Base-by-base conservation (phyloP, 2,113 vertebrate genomes). In the Crypturellus undulatus region DNA sequence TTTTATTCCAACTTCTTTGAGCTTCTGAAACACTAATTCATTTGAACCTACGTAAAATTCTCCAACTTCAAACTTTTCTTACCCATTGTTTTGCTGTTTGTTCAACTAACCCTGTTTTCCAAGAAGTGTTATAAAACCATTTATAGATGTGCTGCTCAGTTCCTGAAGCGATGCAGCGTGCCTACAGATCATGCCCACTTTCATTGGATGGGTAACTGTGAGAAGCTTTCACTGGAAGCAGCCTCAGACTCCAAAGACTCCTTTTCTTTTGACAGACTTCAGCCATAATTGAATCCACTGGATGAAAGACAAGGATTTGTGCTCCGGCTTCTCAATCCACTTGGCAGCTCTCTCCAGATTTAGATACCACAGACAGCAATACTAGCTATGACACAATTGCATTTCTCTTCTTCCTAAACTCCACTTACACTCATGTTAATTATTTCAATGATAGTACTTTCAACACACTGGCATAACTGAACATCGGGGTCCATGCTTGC, bases 391-490 rank as follows among this genome's bases (percentile, higher is more conserved):
- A 69, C 58, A 72, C 69, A 64, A 28, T 19, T 38, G 32, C 12
- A 59, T 79, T 67, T 86, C 56, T 1, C 1, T 12, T 73, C 71
- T 72, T 56, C 89, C 97, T 97, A 99, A 83, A 98, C 93, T 67
- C 98, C 98, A 71, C 98, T 98, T 64, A 99, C 98, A 18, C 98
- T 99, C 97, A 98, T 99, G 97, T 98, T 98, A 89, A 99, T 99
- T 30, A 99, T 99, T 88, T 99, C 99, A 94, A 99, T 98, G 96
- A 99, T 98, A 43, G 99, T 99, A 84, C 97, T 99, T 93, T 99
- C 99, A 38, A 99, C 97, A 78, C 99, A 98, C 87, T 99, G 99
- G 93, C 99, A 99, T 21, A 99, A 98, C 96, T 98, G 99, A 60
- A 99, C 99, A 10, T 99, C 99, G 6, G 99, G 98, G 96, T 99